Conservation (phyloP, 2,888 invertebrate species). For the Drosophila picticornis region DNA sequence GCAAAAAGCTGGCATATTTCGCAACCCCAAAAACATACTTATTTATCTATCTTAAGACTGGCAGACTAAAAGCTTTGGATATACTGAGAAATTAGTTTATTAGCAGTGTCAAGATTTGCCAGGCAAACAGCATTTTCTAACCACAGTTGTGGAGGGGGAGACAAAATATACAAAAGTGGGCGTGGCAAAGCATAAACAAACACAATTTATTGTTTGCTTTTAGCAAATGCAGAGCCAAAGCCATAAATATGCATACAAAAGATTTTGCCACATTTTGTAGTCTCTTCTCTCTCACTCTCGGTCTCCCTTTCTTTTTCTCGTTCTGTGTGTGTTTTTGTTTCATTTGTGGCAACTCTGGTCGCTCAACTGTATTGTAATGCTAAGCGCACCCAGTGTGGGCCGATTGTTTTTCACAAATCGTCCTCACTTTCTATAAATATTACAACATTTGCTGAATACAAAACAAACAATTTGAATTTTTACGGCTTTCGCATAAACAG, state of each 20-base stretch:
- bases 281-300: conserved; percentile 2
- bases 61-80: conserved; percentile 21
- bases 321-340: conserved; percentile 3
- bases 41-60: conserved; percentile 52
- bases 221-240: conserved; percentile 52
- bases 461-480: conserved; percentile 40
- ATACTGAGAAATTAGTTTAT: conserved; percentile 54
- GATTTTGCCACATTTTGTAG: conserved; percentile 29
- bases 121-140: neutral
- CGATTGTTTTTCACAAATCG: conserved; percentile 61
- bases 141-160: neutral
- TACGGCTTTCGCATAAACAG: conserved; percentile 42
- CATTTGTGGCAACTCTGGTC: conserved; percentile 22
- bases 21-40: conserved; percentile 23
- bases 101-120: conserved; percentile 28
- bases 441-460: conserved; percentile 45
- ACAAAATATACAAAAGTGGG: conserved; percentile 15
- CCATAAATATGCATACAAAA: conserved; percentile 70
- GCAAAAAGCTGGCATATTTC: conserved; percentile 60
- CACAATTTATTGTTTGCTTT: conserved; percentile 55
- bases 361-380: conserved; percentile 14
- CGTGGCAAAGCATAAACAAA: conserved; percentile 50
- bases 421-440: conserved; percentile 67
- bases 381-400: conserved; percentile 18
- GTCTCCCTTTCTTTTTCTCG: neutral